Evolutionary conservation across 2,797 vertebrate genomes (phyloP), one percentile per base, ranked within the genome.

Genomic region (Octomys mimax): DNA sequence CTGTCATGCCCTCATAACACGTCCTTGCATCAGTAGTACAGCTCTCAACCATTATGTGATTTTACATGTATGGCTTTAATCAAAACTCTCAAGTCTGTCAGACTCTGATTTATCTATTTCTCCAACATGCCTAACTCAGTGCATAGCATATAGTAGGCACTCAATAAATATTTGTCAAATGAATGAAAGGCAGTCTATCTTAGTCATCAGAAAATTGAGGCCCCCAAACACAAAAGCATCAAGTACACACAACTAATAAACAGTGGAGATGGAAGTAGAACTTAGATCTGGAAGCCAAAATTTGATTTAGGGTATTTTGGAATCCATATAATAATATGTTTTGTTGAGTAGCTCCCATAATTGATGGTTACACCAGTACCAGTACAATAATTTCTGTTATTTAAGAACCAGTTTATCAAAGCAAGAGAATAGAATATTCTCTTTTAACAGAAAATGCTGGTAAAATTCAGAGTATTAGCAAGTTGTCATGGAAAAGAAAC

Each of bases 301-400:
- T 89, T 96, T 91, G 68, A 96, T 81, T 96, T 84, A 85, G 62
- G 12, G n/a, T 57, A 92, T 94, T 97, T 95, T 77, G n/a, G 87
- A 94, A 96, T 89, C 39, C 71, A 31, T 91, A 62, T 31, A 81
- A 89, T 96, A 91, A 91, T 91, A 88, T 64, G 71, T 90, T 84
- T 80, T 92, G 78, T 83, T 19, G 49, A 54, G 57, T 75, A 54
- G 78, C 81, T 95, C 80, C 33, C 24, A n/a, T 71, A 94, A 93
- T 96, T 87, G 92, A 26, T 82, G 59, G 61, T 93, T 92, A 91
- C 0, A 39, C 46, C 62, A 79, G 54, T 89, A 90, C 14, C 39
- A 64, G 33, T 54, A 52, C 52, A 95, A 75, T 79, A 83, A 71
- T 90, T 92, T 80, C 71, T 61, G 90, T 95, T 95, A n/a, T 82